A percentile compares a stretch with the other conserved stretches of the same genome.
These are phyloP conservation scores for Hapalemur alaotrensis DNA, from an alignment of 2,797 vertebrate genomes.

Conservation along the genomic window DNA sequence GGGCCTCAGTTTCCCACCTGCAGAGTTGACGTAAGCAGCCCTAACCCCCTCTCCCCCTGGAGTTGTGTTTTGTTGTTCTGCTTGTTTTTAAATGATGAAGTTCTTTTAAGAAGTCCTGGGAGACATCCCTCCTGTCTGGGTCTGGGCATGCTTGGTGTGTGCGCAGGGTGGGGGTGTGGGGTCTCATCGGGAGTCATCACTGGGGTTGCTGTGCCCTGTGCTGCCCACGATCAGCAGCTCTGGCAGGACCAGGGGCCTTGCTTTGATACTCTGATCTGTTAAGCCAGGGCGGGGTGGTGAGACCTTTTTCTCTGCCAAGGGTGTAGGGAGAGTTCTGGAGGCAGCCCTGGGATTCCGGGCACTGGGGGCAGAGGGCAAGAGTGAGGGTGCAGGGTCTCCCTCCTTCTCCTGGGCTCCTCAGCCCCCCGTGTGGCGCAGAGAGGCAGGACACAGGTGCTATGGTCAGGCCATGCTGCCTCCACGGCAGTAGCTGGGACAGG, in stretches of 20 bases:
- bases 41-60: too few relatives aligned
- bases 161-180: background rate
- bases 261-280: slow-evolving; percentile 51
- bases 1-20: background rate
- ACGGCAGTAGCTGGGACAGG: background rate
- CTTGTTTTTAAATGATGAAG: background rate
- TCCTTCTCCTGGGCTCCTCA: background rate
- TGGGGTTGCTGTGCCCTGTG: background rate
- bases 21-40: background rate
- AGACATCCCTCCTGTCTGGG: background rate
- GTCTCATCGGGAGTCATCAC: background rate
- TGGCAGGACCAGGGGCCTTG: background rate
- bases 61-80: background rate
- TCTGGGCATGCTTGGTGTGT: background rate
- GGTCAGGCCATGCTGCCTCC: background rate
- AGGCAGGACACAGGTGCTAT: background rate
- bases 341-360: background rate
- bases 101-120: background rate
- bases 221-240: background rate
- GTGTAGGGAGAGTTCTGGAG: background rate
- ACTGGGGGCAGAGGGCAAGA: background rate
- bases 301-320: background rate
- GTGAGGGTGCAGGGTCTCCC: background rate
- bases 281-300: background rate
- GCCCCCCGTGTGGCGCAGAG: background rate